Evolutionary conservation across 2,797 vertebrate species (phyloP).

Genomic region (Glossophaga mutica): DNA sequence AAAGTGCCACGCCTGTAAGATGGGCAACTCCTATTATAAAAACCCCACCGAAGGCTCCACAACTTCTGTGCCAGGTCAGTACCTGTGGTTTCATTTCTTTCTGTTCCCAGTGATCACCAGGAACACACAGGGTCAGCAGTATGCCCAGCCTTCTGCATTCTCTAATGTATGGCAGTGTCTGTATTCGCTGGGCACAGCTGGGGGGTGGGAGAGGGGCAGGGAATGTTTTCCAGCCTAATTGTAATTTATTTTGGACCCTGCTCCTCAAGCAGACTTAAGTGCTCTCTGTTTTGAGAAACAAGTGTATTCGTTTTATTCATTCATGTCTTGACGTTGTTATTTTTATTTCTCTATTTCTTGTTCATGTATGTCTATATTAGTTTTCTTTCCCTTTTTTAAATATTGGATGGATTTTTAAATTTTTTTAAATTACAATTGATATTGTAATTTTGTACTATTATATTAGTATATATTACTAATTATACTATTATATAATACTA

Average conservation of each 20-base stretch:
- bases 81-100: background rate
- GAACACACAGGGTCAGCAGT: background rate
- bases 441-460: background rate
- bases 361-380: background rate
- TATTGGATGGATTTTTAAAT: background rate
- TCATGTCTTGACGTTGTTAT: background rate
- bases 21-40: background rate
- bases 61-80: background rate
- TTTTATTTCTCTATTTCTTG: background rate
- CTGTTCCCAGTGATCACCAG: background rate
- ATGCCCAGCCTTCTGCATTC: background rate
- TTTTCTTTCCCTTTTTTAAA: background rate
- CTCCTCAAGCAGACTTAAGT: background rate
- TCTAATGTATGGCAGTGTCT: background rate
- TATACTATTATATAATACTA: too few relatives aligned
- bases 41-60: background rate
- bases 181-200: background rate
- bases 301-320: background rate
- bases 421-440: background rate
- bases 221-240: background rate
- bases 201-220: background rate
- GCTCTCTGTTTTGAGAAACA: background rate
- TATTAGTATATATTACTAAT: too few relatives aligned
- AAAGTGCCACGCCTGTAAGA: background rate
- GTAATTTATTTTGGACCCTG: background rate